A percentile compares a stretch with the other conserved stretches of the same genome.
These are phyloP conservation scores for Cerastis leucographa DNA, from an alignment of 2,888 invertebrate genomes.

Conservation along the genomic window DNA sequence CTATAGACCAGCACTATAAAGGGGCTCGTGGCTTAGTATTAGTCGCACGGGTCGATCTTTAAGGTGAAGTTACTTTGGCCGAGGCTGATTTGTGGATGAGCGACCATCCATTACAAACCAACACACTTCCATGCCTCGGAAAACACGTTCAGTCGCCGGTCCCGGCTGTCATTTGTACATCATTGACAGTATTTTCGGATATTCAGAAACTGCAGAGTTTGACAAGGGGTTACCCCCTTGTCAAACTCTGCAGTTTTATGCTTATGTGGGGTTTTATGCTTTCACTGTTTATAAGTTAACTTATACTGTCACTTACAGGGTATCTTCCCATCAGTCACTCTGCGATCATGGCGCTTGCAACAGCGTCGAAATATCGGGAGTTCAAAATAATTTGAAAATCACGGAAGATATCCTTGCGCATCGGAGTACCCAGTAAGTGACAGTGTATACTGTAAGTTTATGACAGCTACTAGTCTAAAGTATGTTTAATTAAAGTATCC, in stretches of 20 bases:
- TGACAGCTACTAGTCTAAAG: neutral
- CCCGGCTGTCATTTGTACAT: neutral
- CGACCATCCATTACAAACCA: neutral
- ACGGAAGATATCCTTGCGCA: too few relatives aligned
- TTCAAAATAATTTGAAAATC: too few relatives aligned
- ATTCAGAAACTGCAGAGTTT: neutral
- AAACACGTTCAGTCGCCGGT: neutral
- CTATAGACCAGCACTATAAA: neutral
- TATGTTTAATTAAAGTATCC: conserved; percentile 36
- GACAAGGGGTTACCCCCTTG: neutral
- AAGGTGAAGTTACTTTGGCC: neutral
- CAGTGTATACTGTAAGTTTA: too few relatives aligned
- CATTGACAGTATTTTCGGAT: neutral
- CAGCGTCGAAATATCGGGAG: too few relatives aligned
- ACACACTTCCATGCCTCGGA: neutral
- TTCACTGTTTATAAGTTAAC: too few relatives aligned
- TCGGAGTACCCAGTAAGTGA: too few relatives aligned
- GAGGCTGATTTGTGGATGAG: neutral
- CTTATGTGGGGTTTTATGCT: too few relatives aligned
- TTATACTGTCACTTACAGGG: too few relatives aligned
- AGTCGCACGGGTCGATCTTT: neutral
- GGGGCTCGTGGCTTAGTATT: neutral
- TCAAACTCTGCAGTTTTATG: too few relatives aligned
- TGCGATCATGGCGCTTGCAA: too few relatives aligned
- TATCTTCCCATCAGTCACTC: too few relatives aligned